These are phyloP conservation scores for Archilochus colubris DNA, from an alignment of 2,113 vertebrate genomes.

Conservation along the genomic window DNA sequence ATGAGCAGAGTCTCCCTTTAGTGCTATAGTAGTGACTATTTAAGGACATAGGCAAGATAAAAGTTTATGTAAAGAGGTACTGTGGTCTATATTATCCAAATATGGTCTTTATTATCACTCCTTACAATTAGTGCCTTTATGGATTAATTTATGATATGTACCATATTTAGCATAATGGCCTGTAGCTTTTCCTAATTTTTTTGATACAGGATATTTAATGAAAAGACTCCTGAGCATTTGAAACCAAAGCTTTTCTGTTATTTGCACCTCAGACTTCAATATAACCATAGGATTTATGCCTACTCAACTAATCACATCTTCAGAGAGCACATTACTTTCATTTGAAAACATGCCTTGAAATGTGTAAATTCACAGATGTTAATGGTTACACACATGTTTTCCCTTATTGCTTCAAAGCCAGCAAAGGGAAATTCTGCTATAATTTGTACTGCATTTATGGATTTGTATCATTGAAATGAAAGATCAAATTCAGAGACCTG, in stretches of 20 bases:
- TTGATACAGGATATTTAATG: not conserved
- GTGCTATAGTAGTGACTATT: not conserved
- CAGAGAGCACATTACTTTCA: not conserved
- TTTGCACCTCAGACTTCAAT: not conserved
- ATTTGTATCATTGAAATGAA: not conserved
- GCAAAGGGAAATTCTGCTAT: slow-evolving; percentile 4
- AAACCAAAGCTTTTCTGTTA: not conserved
- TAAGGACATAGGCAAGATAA: not conserved
- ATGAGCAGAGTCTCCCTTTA: not conserved
- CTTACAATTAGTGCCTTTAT: not conserved
- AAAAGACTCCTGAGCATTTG: not conserved
- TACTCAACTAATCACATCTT: not conserved
- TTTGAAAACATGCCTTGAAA: not conserved
- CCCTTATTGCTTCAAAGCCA: slow-evolving; percentile 30
- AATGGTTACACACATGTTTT: slow-evolving; percentile 16
- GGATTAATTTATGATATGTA: not conserved
- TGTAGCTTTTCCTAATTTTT: not conserved
- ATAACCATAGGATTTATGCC: not conserved
- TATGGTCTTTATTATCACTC: slow-evolving; percentile 1
- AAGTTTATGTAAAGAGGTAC: not conserved
- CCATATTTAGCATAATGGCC: not conserved
- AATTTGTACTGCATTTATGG: slow-evolving; percentile 16
- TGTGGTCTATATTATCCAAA: not conserved
- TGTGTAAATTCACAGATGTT: slow-evolving; percentile 52
- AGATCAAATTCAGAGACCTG: not conserved